Base-by-base conservation (phyloP, 1,140 invertebrate genomes). In the Micrasema minimum region DNA sequence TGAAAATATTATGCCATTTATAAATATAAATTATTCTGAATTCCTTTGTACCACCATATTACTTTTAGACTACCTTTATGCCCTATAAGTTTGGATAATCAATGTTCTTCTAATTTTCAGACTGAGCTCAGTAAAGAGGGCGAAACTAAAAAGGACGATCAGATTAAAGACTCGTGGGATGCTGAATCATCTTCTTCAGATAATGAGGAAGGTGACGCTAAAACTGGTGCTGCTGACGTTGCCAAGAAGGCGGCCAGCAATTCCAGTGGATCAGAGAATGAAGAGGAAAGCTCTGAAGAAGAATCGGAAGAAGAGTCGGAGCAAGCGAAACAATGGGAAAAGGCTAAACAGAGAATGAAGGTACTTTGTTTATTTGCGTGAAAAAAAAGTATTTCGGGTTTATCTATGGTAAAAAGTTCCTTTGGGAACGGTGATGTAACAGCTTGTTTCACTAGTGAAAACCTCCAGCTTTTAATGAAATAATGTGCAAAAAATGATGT, bases 111-210 rank as follows among this genome's bases (percentile, higher is more conserved):
- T n/a, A n/a, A 38, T 72, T 72, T 75, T 6, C 72, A 77, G 23
- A 77, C 72, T 26, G 78, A 85, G 71, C 67, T 77, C 71, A 77
- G 83, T 76, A 82, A 86, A 68, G 83, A 87, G 46, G 79, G 82
- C 69, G 71, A 84, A 50, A 79, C 83, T 62, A 79, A 87, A 79
- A 76, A 85, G 75, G 77, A 80, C 16, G 88, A 89, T 51, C 88
- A 88, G 26, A 88, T 94, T 3, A 94, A 94, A 80, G 92, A 94
- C 78, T 88, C 91, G 1, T 94, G 92, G 93, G 93, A 95, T 86
- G 90, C 90, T n/a, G 91, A 90, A 48, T 89, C 88, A 57, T 85
- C 85, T 3, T 90, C 87, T 48, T 90, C 90, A 26, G 87, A 87
- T 18, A 88, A 89, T n/a, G 88, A 90, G 78, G 80, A 79, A 66